Conservation (phyloP, 2,888 invertebrate genomes). For the Petrolisthes cinctipes region DNA sequence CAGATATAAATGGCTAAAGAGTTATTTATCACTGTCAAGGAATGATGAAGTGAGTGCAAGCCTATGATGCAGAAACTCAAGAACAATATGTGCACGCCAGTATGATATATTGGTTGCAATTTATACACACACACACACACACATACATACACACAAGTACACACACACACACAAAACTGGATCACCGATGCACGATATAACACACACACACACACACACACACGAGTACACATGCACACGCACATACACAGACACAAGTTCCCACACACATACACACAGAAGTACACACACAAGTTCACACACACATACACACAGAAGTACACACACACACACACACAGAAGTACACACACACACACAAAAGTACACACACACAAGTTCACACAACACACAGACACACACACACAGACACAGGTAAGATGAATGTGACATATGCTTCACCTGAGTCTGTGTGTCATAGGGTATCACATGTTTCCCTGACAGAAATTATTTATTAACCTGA, state of each 20-base stretch:
- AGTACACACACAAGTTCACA: constrained; percentile 16
- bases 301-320: constrained; percentile 9
- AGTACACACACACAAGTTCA: constrained; percentile 3
- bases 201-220: neutral
- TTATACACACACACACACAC: neutral
- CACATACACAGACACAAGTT: neutral
- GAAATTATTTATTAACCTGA: no score
- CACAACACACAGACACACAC: neutral
- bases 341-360: constrained; percentile 28
- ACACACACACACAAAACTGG: constrained; percentile 12
- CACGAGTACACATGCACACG: constrained; percentile 12
- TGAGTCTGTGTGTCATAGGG: neutral
- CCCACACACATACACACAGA: constrained; percentile 10
- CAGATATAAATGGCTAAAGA: no score
- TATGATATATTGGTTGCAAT: no score
- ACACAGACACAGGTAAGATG: neutral
- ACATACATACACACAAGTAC: constrained; percentile 14
- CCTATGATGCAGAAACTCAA: no score
- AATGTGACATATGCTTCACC: neutral
- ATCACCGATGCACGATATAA: neutral
- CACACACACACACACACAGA: constrained; percentile 3
- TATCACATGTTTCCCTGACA: neutral
- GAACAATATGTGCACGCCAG: no score
- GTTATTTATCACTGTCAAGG: no score
- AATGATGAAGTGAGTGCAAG: no score